Percentiles rank a stretch among this genome's conserved stretches.
Conservation (phyloP, 2,888 invertebrate species). For the Chrysodeixis includens region DNA sequence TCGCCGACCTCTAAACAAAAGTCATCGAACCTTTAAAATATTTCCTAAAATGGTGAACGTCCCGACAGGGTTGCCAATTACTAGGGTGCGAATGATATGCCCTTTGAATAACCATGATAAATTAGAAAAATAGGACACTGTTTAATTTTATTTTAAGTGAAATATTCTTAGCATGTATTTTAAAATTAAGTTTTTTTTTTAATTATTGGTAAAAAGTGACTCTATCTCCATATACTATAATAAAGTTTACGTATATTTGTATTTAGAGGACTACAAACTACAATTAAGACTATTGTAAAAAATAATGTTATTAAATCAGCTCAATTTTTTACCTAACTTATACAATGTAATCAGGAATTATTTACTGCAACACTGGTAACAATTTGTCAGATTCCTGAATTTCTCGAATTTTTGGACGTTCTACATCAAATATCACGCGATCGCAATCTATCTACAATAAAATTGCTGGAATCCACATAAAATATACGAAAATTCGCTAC, state of each 20-base stretch:
- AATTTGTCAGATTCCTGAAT: conserved; percentile 11
- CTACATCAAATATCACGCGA: conserved; percentile 73
- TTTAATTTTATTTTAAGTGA: background rate
- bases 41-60: conserved; percentile 87
- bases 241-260: too few relatives aligned
- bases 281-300: too few relatives aligned
- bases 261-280: too few relatives aligned
- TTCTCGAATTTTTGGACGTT: conserved; percentile 42
- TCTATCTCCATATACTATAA: too few relatives aligned
- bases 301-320: too few relatives aligned
- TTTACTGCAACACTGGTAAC: background rate
- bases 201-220: too few relatives aligned
- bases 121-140: conserved; percentile 3
- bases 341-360: background rate
- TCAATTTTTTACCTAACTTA: too few relatives aligned
- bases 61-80: conserved; percentile 71
- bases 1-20: conserved; percentile 77
- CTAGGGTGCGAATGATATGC: conserved; percentile 41
- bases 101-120: conserved; percentile 31
- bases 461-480: conserved; percentile 72
- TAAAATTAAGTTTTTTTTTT: too few relatives aligned
- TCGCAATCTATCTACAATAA: conserved; percentile 65
- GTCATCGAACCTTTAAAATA: conserved; percentile 84
- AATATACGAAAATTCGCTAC: conserved; percentile 79
- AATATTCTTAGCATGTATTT: background rate